These are phyloP conservation scores for Slavum lentiscoides DNA, from an alignment of 2,888 invertebrate genomes.

Conservation along the genomic window DNA sequence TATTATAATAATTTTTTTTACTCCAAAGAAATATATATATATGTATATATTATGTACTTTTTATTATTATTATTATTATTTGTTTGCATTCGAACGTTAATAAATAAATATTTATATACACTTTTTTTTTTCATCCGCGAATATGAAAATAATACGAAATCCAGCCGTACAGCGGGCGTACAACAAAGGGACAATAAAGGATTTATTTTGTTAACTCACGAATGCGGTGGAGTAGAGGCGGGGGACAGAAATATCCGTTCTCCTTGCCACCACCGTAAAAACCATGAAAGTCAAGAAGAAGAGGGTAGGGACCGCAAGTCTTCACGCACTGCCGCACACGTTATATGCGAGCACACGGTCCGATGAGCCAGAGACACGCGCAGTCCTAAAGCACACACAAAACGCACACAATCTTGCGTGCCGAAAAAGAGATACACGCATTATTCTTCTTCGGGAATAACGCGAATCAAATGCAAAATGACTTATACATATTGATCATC, in stretches of 20 bases:
- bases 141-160: conserved; percentile 8
- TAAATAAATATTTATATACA: neutral
- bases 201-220: conserved; percentile 26
- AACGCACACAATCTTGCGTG: neutral
- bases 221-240: neutral
- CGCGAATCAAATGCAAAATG: too few relatives aligned
- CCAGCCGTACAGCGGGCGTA: neutral
- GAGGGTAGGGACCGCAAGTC: conserved; percentile 4
- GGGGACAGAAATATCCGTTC: conserved; percentile 26
- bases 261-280: neutral
- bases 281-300: conserved; percentile 22
- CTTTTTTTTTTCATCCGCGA: neutral
- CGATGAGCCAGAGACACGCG: conserved; percentile 17
- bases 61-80: too few relatives aligned
- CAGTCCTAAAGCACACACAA: neutral
- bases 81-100: neutral
- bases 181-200: conserved; percentile 22
- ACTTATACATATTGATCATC: too few relatives aligned
- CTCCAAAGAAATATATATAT: neutral
- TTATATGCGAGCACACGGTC: conserved; percentile 38
- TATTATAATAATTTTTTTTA: neutral
- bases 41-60: neutral
- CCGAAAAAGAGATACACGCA: too few relatives aligned
- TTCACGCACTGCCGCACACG: conserved; percentile 17
- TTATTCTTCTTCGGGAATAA: too few relatives aligned